Conservation (phyloP, 2,797 vertebrate species). For the Anisognathus igniventris region DNA sequence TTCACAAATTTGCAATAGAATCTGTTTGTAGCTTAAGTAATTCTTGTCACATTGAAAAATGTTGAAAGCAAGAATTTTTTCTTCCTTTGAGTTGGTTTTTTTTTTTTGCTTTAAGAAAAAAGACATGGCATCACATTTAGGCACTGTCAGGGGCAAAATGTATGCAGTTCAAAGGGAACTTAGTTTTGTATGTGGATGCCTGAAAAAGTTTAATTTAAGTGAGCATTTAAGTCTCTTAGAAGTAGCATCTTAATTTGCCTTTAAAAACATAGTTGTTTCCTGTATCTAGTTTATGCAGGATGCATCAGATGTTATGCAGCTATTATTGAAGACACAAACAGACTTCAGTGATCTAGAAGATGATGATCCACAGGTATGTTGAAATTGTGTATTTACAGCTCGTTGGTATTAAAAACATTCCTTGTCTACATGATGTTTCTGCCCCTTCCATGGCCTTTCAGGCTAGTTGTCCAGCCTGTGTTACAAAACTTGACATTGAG, state of each 20-base stretch:
- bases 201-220: background rate
- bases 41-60: background rate
- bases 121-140: background rate
- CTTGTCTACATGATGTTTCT: background rate
- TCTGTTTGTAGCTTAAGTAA: background rate
- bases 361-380: conserved; percentile 91
- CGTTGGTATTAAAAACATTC: accelerated
- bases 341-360: conserved; percentile 97
- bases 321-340: conserved; percentile 94
- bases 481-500: background rate
- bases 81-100: background rate
- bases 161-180: background rate
- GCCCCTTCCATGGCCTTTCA: background rate
- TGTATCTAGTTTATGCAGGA: conserved; percentile 95
- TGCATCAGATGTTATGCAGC: conserved; percentile 96
- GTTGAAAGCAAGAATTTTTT: background rate
- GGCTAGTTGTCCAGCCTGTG: background rate
- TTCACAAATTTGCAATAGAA: background rate
- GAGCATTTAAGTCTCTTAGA: background rate
- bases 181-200: background rate
- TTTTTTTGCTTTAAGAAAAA: background rate
- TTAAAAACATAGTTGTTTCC: background rate
- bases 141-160: background rate
- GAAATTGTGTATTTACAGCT: background rate
- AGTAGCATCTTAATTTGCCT: background rate